Evolutionary conservation across 1,140 invertebrate genomes (phyloP).

Genomic region (Drosophila biarmipes): DNA sequence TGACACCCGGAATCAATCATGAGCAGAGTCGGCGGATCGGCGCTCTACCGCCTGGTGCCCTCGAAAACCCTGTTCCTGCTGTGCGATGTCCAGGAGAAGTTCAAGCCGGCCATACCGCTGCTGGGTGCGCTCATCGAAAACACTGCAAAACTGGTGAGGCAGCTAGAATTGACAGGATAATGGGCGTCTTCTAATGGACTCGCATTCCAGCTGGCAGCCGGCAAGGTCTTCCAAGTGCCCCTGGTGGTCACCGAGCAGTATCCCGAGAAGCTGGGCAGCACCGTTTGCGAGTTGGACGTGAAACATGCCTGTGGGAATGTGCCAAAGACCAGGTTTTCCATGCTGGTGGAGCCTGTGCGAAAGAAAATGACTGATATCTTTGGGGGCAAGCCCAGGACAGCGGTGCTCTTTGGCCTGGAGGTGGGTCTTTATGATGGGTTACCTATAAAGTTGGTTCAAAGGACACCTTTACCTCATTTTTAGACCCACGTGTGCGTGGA

Average conservation of each 20-base stretch:
- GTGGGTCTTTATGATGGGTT: slow-evolving; percentile 70
- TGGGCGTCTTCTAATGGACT: slow-evolving; percentile 20
- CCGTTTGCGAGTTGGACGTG: slow-evolving; percentile 91
- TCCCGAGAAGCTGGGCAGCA: slow-evolving; percentile 91
- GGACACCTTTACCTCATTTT: neutral
- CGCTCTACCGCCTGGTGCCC: slow-evolving; percentile 48
- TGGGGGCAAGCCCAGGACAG: slow-evolving; percentile 85
- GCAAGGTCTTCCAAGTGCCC: slow-evolving; percentile 91
- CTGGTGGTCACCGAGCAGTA: slow-evolving; percentile 94
- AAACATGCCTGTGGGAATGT: slow-evolving; percentile 87
- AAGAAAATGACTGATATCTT: slow-evolving; percentile 85
- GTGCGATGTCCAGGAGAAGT: slow-evolving; percentile 95
- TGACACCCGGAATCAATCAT: slow-evolving; percentile 9
- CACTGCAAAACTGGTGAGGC: slow-evolving; percentile 89
- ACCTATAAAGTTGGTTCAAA: neutral
- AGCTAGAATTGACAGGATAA: slow-evolving; percentile 44
- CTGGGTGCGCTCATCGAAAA: slow-evolving; percentile 90
- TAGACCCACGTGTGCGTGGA: slow-evolving; percentile 95
- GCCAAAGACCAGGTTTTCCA: slow-evolving; percentile 93
- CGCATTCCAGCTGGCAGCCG: slow-evolving; percentile 87
- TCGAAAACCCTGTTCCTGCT: slow-evolving; percentile 89
- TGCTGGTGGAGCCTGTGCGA: slow-evolving; percentile 90
- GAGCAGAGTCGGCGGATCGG: neutral
- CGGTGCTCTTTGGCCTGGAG: slow-evolving; percentile 95
- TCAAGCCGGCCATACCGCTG: slow-evolving; percentile 88